Conservation (phyloP, 2,113 vertebrate species). For the Limanda limanda region DNA sequence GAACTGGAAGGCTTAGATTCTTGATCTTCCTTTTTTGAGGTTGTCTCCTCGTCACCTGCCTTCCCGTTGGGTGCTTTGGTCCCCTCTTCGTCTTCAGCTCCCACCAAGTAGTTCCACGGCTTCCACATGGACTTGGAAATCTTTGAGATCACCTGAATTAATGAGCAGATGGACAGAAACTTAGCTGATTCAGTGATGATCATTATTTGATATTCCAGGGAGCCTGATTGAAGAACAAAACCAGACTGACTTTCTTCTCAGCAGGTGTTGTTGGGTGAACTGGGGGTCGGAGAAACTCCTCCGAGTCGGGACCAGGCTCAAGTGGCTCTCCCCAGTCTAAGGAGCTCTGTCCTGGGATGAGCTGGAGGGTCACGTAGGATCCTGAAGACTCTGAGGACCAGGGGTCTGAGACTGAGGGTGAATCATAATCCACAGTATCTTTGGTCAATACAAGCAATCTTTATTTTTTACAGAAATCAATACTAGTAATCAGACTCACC, state of each 20-base stretch:
- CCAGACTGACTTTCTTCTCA: constrained; percentile 70
- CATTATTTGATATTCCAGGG: neutral
- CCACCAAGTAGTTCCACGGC: constrained; percentile 79
- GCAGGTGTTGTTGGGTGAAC: constrained; percentile 60
- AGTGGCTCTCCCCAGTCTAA: constrained; percentile 74
- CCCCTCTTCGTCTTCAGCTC: constrained; percentile 46
- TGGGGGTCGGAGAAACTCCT: constrained; percentile 63
- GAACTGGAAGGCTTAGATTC: constrained; percentile 21
- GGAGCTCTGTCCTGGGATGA: constrained; percentile 64
- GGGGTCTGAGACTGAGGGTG: constrained; percentile 53
- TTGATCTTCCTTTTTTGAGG: constrained; percentile 4
- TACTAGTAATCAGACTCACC: constrained; percentile 52
- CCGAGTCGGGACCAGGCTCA: constrained; percentile 63
- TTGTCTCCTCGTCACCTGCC: constrained; percentile 5
- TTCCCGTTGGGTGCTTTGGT: constrained; percentile 29
- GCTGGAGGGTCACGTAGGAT: constrained; percentile 68
- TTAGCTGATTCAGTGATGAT: neutral
- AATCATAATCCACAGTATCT: constrained; percentile 1
- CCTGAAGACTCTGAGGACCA: constrained; percentile 71
- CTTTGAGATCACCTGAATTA: constrained; percentile 68
- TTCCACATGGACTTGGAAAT: constrained; percentile 79
- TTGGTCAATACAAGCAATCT: neutral
- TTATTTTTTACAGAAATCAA: neutral
- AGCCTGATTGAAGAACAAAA: neutral
- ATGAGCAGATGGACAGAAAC: neutral